These are phyloP conservation scores for Acleris literana DNA, from an alignment of 2,888 invertebrate genomes.

Conservation along the genomic window DNA sequence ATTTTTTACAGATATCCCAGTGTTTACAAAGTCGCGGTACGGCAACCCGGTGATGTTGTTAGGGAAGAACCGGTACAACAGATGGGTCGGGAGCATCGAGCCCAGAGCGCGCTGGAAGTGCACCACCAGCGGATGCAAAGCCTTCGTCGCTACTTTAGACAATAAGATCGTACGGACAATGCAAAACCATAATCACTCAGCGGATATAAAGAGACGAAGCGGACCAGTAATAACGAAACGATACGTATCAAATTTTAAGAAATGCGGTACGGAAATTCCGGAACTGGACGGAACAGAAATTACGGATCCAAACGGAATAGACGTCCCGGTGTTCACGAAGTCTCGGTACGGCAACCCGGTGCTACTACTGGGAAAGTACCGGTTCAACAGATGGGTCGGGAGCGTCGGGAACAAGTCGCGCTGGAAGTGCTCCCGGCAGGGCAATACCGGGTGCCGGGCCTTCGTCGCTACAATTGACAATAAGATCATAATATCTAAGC, in stretches of 20 bases:
- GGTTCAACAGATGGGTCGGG: conserved; percentile 48
- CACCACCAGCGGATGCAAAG: conserved; percentile 46
- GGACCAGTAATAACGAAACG: no score
- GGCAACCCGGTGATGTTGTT: conserved; percentile 52
- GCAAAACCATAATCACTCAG: conserved; percentile 48
- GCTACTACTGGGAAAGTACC: conserved; percentile 49
- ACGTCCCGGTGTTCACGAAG: conserved; percentile 41
- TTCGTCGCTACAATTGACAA: conserved; percentile 42
- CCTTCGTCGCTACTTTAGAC: conserved; percentile 43
- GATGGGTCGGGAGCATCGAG: conserved; percentile 43
- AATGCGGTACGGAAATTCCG: no score
- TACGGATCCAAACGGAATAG: conserved; percentile 34
- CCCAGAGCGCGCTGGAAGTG: conserved; percentile 48
- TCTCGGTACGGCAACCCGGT: conserved; percentile 53
- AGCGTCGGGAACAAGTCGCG: conserved; percentile 42
- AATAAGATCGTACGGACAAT: conserved; percentile 35
- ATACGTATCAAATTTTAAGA: no score
- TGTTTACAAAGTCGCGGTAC: conserved; percentile 46
- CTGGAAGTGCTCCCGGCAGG: conserved; percentile 49
- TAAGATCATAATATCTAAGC: conserved; percentile 36
- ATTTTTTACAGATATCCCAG: conserved; percentile 7
- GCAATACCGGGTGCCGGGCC: conserved; percentile 45
- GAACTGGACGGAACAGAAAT: no score
- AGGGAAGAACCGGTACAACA: conserved; percentile 51
- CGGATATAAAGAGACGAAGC: no score